These are phyloP conservation scores for Dinocampus coccinellae DNA, from an alignment of 2,888 invertebrate genomes.

Conservation along the genomic window DNA sequence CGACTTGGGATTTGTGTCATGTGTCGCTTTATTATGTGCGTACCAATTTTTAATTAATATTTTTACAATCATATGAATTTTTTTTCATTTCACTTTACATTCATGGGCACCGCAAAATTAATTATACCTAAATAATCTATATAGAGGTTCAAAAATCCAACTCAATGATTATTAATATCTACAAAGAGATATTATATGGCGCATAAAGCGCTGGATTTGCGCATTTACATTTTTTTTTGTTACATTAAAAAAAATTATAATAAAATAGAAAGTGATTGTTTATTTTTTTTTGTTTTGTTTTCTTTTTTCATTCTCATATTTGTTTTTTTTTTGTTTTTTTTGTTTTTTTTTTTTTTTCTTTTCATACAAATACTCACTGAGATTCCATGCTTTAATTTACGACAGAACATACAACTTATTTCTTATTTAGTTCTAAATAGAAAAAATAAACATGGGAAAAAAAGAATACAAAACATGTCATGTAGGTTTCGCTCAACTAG, in stretches of 20 bases:
- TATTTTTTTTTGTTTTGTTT: no score
- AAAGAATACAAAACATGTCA: conserved; percentile 52
- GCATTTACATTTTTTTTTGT: background rate
- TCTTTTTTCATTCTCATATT: background rate
- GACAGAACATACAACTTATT: conserved; percentile 8
- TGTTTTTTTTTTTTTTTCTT: conserved; percentile 22
- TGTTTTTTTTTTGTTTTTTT: conserved; percentile 1
- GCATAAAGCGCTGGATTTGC: background rate
- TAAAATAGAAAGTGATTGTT: background rate
- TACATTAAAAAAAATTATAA: background rate
- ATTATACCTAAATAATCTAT: conserved; percentile 14
- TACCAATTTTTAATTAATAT: conserved; percentile 39
- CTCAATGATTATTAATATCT: conserved; percentile 12
- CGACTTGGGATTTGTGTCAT: conserved; percentile 60
- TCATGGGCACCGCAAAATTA: conserved; percentile 5
- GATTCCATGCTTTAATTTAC: conserved; percentile 40
- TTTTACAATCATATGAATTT: conserved; percentile 8
- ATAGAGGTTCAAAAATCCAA: conserved; percentile 17
- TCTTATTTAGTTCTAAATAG: background rate
- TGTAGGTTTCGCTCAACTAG: conserved; percentile 54
- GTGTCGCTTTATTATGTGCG: conserved; percentile 47
- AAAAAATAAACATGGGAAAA: conserved; percentile 34
- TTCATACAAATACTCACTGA: conserved; percentile 35
- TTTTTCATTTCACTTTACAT: conserved; percentile 19
- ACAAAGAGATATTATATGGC: background rate